Evolutionary conservation across 2,888 invertebrate genomes (phyloP).

Genomic region (Pterobdella sp.): DNA sequence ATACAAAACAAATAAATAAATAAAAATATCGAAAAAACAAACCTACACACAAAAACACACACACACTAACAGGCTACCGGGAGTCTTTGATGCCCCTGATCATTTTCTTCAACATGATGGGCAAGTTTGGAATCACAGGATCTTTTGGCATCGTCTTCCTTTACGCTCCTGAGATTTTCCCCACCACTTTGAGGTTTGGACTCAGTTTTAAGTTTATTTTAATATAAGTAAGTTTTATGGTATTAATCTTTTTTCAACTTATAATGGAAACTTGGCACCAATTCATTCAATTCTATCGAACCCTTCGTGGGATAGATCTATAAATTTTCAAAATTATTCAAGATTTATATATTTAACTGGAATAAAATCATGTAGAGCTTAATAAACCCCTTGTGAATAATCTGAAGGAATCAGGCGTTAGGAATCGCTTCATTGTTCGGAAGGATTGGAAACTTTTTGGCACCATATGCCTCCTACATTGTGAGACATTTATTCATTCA

Average conservation of each 20-base stretch:
- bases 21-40: neutral
- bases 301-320: too few relatives aligned
- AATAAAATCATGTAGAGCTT: too few relatives aligned
- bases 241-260: too few relatives aligned
- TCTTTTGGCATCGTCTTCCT: slow-evolving; percentile 47
- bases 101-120: slow-evolving; percentile 39
- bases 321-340: too few relatives aligned
- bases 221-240: too few relatives aligned
- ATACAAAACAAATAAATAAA: neutral
- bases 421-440: slow-evolving; percentile 47
- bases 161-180: slow-evolving; percentile 47
- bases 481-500: too few relatives aligned
- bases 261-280: too few relatives aligned
- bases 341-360: too few relatives aligned
- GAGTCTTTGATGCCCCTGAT: slow-evolving; percentile 24
- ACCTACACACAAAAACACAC: too few relatives aligned
- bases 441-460: slow-evolving; percentile 45
- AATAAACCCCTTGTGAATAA: too few relatives aligned
- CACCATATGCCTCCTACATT: slow-evolving; percentile 45
- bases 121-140: slow-evolving; percentile 50
- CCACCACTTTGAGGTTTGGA: slow-evolving; percentile 21
- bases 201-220: too few relatives aligned
- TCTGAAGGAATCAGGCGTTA: slow-evolving; percentile 44
- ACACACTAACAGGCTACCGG: neutral
- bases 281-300: too few relatives aligned